phyloP scores from a whole-genome alignment of 2,888 invertebrate species.

The Tridacna gigas region DNA sequence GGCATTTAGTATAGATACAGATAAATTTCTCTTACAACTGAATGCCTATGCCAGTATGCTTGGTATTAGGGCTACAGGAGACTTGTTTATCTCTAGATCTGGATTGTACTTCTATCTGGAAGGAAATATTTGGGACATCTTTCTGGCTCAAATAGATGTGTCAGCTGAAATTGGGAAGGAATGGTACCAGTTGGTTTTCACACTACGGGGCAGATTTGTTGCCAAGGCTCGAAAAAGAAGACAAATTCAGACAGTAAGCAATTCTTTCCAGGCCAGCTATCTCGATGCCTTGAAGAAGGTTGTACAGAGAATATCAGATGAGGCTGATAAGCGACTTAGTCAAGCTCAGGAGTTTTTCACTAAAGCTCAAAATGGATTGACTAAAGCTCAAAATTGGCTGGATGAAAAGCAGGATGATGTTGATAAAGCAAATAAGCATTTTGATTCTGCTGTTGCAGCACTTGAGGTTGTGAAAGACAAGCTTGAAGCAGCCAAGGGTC shows the following conservation, averaged over 20 bases:
- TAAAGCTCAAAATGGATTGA: conserved; percentile 35
- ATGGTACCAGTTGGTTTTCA: conserved; percentile 48
- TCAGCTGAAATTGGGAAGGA: conserved; percentile 33
- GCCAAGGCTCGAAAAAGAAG: conserved; percentile 34
- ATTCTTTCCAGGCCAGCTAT: conserved; percentile 52
- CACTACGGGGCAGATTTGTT: conserved; percentile 44
- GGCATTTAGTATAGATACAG: conserved; percentile 8
- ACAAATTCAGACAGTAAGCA: conserved; percentile 24
- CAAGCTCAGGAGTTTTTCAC: conserved; percentile 46
- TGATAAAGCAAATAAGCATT: conserved; percentile 37
- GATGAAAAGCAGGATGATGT: conserved; percentile 45
- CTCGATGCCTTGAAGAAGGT: conserved; percentile 45
- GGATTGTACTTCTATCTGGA: conserved; percentile 30
- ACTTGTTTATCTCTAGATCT: conserved; percentile 37
- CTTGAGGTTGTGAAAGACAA: conserved; percentile 54
- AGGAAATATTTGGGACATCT: conserved; percentile 50
- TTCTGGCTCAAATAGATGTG: conserved; percentile 31
- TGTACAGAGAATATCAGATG: conserved; percentile 28
- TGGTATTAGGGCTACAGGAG: conserved; percentile 29
- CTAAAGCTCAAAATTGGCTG: conserved; percentile 53
- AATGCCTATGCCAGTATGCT: conserved; percentile 22
- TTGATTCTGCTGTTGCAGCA: conserved; percentile 51
- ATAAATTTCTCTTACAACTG: conserved; percentile 26
- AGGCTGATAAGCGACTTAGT: conserved; percentile 44
- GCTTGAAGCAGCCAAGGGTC: conserved; percentile 60